A percentile compares a stretch with the other conserved stretches of the same genome.
These are phyloP conservation scores for Procavia capensis DNA, from an alignment of 2,113 vertebrate species.

Conservation along the genomic window DNA sequence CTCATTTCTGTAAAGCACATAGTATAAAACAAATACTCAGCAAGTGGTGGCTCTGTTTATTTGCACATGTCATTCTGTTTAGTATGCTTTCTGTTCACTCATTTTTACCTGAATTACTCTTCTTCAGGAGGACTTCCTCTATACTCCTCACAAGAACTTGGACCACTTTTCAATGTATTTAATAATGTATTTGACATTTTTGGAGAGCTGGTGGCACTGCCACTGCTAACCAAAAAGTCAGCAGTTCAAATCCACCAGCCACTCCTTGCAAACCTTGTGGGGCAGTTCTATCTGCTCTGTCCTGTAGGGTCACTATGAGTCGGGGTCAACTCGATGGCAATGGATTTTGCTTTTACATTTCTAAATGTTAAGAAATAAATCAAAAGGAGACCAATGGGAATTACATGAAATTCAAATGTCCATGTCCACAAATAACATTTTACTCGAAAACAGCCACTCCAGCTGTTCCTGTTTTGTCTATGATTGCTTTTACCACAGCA, in stretches of 20 bases:
- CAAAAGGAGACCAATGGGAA: not conserved
- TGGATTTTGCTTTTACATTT: not conserved
- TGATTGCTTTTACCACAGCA: not conserved
- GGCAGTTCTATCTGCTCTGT: too few species aligned
- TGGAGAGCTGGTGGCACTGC: too few species aligned
- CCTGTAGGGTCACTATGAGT: too few species aligned
- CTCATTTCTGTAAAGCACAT: not conserved
- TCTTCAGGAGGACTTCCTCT: not conserved
- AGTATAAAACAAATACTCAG: not conserved
- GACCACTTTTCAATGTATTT: too few species aligned
- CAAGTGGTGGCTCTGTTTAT: not conserved
- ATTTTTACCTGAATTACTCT: not conserved
- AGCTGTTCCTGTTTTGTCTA: not conserved
- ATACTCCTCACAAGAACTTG: not conserved
- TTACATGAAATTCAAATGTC: not conserved
- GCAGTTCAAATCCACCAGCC: too few species aligned
- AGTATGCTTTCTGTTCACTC: not conserved
- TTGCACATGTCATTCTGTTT: not conserved
- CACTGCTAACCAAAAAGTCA: too few species aligned
- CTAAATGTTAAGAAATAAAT: not conserved
- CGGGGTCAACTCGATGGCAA: too few species aligned
- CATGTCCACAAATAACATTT: not conserved
- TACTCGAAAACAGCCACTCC: not conserved
- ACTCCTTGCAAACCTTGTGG: too few species aligned
- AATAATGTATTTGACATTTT: too few species aligned